These are phyloP conservation scores for Recurvirostra avosetta DNA, from an alignment of 2,113 vertebrate species.

Conservation along the genomic window DNA sequence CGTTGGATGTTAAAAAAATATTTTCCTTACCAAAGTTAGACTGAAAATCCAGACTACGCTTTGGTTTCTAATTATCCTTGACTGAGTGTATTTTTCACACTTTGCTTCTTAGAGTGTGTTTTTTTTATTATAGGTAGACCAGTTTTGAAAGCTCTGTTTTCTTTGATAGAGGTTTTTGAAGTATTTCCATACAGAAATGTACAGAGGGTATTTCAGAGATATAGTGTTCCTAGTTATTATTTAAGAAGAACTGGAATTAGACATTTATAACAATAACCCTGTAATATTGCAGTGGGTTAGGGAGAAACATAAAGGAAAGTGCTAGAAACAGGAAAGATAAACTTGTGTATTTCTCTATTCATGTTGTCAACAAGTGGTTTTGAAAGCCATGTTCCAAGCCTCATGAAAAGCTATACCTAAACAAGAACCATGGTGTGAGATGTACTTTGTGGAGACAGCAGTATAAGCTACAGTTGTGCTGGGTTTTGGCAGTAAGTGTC, in stretches of 20 bases:
- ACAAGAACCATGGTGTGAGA: neutral
- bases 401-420: neutral
- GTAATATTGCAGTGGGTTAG: neutral
- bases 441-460: neutral
- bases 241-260: neutral
- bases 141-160: neutral
- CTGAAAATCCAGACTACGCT: neutral
- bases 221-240: neutral
- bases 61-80: neutral
- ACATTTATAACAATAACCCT: neutral
- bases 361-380: neutral
- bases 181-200: neutral
- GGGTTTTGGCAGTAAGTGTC: neutral
- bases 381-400: neutral
- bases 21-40: neutral
- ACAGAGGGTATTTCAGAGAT: neutral
- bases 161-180: neutral
- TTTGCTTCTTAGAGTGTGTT: neutral
- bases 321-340: neutral
- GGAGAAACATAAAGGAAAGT: neutral
- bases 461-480: neutral
- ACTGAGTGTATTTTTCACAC: neutral
- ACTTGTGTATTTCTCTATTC: neutral
- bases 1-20: neutral
- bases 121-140: neutral